Conservation (phyloP, 1,140 invertebrate genomes). For the Microvelia longipes region DNA sequence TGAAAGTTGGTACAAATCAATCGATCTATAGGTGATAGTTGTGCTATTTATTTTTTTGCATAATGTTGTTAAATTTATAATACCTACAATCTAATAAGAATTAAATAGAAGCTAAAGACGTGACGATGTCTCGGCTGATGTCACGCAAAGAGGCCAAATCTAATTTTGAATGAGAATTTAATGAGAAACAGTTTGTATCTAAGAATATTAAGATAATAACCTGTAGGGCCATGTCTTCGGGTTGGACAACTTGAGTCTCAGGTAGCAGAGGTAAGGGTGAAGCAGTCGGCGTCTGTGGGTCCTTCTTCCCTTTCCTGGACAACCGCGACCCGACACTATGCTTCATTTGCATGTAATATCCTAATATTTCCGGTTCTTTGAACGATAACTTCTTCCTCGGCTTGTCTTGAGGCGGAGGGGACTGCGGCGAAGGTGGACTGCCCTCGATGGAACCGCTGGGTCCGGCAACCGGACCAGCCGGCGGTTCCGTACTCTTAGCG, state of each 20-base stretch:
- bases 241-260: not conserved
- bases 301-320: constrained; percentile 15
- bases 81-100: too few species aligned
- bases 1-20: too few species aligned
- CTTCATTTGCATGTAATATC: constrained; percentile 30
- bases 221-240: not conserved
- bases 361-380: constrained; percentile 61
- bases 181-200: too few species aligned
- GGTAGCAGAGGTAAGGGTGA: not conserved
- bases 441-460: constrained; percentile 1
- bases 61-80: too few species aligned
- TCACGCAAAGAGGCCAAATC: too few species aligned
- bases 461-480: not conserved
- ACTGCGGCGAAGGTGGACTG: constrained; percentile 6
- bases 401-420: constrained; percentile 36
- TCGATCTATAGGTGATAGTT: too few species aligned
- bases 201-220: too few species aligned
- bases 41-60: too few species aligned
- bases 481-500: not conserved
- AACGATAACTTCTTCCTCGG: constrained; percentile 73
- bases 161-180: too few species aligned
- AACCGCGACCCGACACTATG: constrained; percentile 19
- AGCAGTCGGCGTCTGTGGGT: not conserved
- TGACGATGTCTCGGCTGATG: too few species aligned
- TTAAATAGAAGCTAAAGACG: too few species aligned